phyloP scores from a whole-genome alignment of 2,888 invertebrate genomes.

The Chymomyza caudatula region DNA sequence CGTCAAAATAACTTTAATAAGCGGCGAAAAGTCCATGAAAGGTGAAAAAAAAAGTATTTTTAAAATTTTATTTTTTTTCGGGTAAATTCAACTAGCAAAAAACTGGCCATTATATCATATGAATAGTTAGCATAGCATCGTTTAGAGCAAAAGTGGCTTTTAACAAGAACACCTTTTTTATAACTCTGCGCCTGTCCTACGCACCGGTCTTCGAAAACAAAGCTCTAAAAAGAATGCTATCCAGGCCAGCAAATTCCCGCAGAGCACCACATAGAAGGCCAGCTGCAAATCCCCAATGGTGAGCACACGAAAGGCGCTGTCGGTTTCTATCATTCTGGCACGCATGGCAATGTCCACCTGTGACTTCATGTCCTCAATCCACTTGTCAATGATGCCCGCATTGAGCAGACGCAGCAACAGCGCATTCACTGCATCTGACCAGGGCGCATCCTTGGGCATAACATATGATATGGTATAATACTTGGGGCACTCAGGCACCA shows the following conservation, averaged over 20 bases:
- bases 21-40: no score
- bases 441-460: conserved; percentile 74
- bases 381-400: conserved; percentile 76
- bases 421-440: conserved; percentile 71
- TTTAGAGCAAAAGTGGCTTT: no score
- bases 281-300: conserved; percentile 76
- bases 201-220: neutral
- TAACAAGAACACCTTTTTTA: no score
- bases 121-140: no score
- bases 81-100: no score
- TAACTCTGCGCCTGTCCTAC: neutral
- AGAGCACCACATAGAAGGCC: conserved; percentile 75
- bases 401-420: conserved; percentile 68
- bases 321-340: conserved; percentile 6
- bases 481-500: conserved; percentile 77
- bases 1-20: no score
- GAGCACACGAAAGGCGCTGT: conserved; percentile 63
- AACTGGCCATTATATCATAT: no score
- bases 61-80: no score
- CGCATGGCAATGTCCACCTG: conserved; percentile 47
- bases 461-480: conserved; percentile 77
- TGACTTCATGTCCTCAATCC: conserved; percentile 72
- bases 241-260: conserved; percentile 63
- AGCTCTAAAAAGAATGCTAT: conserved; percentile 56
- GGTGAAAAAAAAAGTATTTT: no score